A percentile compares a stretch with the other conserved stretches of the same genome.
Conservation (phyloP, 1,140 invertebrate species). For the Trissolcus basalis region DNA sequence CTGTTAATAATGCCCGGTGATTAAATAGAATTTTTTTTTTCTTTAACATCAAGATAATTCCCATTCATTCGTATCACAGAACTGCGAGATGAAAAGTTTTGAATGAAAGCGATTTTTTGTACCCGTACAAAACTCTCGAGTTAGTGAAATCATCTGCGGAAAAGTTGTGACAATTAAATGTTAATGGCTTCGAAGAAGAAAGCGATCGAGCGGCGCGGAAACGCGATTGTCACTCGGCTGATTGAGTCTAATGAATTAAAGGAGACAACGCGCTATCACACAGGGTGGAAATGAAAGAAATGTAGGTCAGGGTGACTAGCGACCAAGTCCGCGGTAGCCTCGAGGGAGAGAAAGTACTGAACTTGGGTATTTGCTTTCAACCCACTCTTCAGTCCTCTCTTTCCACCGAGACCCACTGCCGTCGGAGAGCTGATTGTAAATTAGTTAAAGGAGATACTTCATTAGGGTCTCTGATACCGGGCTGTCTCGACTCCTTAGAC, state of each 20-base stretch:
- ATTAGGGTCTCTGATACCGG: constrained; percentile 65
- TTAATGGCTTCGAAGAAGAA: constrained; percentile 14
- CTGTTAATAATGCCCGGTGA: no score
- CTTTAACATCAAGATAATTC: no score
- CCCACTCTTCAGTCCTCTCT: constrained; percentile 59
- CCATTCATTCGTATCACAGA: no score
- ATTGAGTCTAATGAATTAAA: constrained; percentile 75
- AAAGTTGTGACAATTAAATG: not conserved
- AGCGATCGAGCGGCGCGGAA: constrained; percentile 51
- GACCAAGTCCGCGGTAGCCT: constrained; percentile 60
- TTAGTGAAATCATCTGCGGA: not conserved
- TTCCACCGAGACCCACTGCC: constrained; percentile 60
- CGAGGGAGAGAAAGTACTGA: constrained; percentile 67
- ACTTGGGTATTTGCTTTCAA: constrained; percentile 64
- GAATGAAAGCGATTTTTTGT: no score
- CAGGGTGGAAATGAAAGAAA: constrained; percentile 71
- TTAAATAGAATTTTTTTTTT: no score
- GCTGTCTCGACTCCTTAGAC: constrained; percentile 46
- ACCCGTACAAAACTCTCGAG: no score
- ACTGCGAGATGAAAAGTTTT: no score
- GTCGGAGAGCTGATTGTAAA: constrained; percentile 72
- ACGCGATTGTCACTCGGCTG: constrained; percentile 68
- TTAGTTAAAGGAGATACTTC: constrained; percentile 75
- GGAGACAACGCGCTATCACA: constrained; percentile 66
- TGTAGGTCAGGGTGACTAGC: constrained; percentile 70